A percentile compares a stretch with the other conserved stretches of the same genome.
phyloP scores from a whole-genome alignment of 2,797 vertebrate species.

The Numenius phaeopus region DNA sequence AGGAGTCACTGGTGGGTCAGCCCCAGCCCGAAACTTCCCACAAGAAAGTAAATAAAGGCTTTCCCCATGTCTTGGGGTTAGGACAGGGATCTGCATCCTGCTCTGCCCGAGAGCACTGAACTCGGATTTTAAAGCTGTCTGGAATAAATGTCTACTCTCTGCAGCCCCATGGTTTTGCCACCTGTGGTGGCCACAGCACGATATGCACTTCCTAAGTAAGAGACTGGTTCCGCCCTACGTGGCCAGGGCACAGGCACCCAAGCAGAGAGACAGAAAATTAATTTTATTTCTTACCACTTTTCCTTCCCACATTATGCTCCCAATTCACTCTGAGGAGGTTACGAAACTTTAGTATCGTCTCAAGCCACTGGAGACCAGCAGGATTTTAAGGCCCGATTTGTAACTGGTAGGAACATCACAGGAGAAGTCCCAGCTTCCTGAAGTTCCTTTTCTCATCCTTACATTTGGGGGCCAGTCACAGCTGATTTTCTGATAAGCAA shows the following conservation, averaged over 20 bases:
- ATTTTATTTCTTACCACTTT: neutral
- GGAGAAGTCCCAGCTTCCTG: neutral
- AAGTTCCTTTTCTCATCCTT: neutral
- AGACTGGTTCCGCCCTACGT: rapidly evolving
- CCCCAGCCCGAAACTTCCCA: neutral
- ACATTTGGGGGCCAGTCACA: neutral
- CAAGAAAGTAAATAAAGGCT: neutral
- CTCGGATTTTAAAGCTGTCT: neutral
- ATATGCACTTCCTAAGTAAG: rapidly evolving
- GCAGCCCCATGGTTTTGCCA: neutral
- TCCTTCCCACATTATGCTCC: neutral
- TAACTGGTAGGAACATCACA: constrained; percentile 1
- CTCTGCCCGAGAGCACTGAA: rapidly evolving
- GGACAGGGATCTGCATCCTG: neutral
- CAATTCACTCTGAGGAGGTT: neutral
- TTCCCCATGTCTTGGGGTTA: neutral
- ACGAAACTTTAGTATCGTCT: neutral
- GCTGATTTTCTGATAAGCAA: neutral
- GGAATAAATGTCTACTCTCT: neutral
- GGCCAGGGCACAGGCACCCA: neutral
- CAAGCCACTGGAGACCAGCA: neutral
- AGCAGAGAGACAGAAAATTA: neutral
- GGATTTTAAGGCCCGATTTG: neutral
- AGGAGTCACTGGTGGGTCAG: neutral
- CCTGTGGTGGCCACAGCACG: rapidly evolving